Base-by-base conservation (phyloP, 2,888 invertebrate genomes). In the Dynastes hyllus region DNA sequence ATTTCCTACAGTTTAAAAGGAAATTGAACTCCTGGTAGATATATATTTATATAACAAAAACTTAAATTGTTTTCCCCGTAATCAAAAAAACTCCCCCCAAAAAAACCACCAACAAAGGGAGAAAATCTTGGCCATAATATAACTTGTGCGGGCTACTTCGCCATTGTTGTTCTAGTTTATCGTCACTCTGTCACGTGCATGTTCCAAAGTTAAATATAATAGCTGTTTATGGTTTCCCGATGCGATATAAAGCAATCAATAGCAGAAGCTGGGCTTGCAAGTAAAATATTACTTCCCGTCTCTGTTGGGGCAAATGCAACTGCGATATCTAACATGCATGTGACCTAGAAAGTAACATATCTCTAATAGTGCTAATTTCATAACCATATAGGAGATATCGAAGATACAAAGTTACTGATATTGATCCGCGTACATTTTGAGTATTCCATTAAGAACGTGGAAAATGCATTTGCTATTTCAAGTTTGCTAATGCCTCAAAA, bases 161-260 rank as follows among this genome's bases (percentile, higher is more conserved):
- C 55, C 55, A 65, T 65, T 65, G 37, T 65, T 65, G 37, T 65
- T 29, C 32, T 37, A 37, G 65, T 65, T 65, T 65, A 65, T 65
- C 37, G 65, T 65, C 65, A 37, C n/a, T 65, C 29, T 65, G 65
- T 65, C 65, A 65, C 65, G 65, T 29, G 37, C 65, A 65, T 65
- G 65, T 65, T 65, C 29, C 65, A 65, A 65, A 65, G 32, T 65
- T 65, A 65, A 65, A 32, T 37, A 65, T 65, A 37, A 65, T 37
- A 65, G 65, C 65, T 37, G 65, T 65, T 65, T 65, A 65, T 65
- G 65, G 65, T 65, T 32, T 65, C 65, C 37, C 65, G 29, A 65
- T 65, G 65, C 65, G 37, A 11, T 65, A 37, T 65, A 37, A 65
- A 65, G 13, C 37, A 65, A 65, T 65, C 65, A 37, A 65, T 65